Evolutionary conservation across 2,888 invertebrate species (phyloP), one percentile per base, ranked within the genome.

Genomic region (Tetanocera ferruginea): DNA sequence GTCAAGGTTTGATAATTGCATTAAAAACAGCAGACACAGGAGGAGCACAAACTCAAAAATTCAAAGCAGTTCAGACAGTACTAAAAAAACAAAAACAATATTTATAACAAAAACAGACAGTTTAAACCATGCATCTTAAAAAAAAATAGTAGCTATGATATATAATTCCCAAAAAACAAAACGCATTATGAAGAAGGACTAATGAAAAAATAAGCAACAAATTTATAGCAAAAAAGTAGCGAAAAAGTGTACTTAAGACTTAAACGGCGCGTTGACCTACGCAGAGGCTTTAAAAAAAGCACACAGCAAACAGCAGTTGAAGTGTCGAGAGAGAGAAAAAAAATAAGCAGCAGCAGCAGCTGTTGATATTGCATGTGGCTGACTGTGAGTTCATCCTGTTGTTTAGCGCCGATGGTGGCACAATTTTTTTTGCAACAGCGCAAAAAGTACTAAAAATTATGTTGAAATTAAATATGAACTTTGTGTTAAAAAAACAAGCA

Each of bases 231-330:
- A 52, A 66, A 60, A 79, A 78, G 76, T 78, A 81, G 81, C 79
- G 83, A 76, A 76, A 51, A 52, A 25, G 28, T 37, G 73, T 62
- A 37, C 80, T 79, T 76, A 28, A 80, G 66, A 49, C 69, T 60
- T 55, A 52, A 60, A 55, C 31, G 66, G 80, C 80, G 83, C 84
- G 85, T 86, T 88, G 87, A 87, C 87, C 87, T 88, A 87, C 87
- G 87, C 86, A 83, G 82, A 83, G 79, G 80, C 72, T 77, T 76
- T 60, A 72, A 75, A 64, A 67, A 51, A 71, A 64, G 23, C n/a
- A 64, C 60, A 37, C 23, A 14, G 34, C 57, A 76, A 72, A 66
- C 79, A 67, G 76, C 17, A 49, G 66, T 66, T 73, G 62, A 69
- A 76, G 23, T 23, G 51, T 34, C 23, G 19, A 49, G 19, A 34